These are phyloP conservation scores for Cichlasoma orientale DNA, from an alignment of 2,797 vertebrate species.

Conservation along the genomic window DNA sequence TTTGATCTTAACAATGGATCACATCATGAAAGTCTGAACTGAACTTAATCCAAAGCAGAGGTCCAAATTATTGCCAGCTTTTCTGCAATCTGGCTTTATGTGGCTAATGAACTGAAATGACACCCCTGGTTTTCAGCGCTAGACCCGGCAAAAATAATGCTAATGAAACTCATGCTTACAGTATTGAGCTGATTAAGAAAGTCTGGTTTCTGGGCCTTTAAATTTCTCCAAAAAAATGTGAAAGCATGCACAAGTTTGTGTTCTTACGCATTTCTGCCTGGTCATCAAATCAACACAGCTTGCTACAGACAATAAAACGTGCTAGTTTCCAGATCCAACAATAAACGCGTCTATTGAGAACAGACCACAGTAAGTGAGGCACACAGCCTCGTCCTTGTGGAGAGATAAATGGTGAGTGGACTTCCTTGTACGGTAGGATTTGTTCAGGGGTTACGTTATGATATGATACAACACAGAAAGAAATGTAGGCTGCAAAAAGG, in stretches of 20 bases:
- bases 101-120: background rate
- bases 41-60: too few relatives aligned
- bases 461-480: constrained; percentile 72
- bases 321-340: constrained; percentile 26
- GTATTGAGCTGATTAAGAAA: background rate
- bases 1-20: background rate
- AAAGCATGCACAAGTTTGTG: background rate
- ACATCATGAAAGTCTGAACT: background rate
- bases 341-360: constrained; percentile 29
- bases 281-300: constrained; percentile 11
- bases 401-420: constrained; percentile 61
- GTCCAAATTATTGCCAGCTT: too few relatives aligned
- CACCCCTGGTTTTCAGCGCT: background rate
- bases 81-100: background rate
- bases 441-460: constrained; percentile 71
- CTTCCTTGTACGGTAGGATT: constrained; percentile 69
- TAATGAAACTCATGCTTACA: background rate
- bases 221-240: too few relatives aligned
- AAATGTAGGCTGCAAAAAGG: constrained; percentile 31
- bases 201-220: background rate
- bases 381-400: constrained; percentile 45
- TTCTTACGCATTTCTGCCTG: background rate
- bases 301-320: constrained; percentile 9
- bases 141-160: background rate
- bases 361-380: constrained; percentile 32